Evolutionary conservation across 1,140 invertebrate genomes (phyloP).

Genomic region (Alviniconcha marisindica): DNA sequence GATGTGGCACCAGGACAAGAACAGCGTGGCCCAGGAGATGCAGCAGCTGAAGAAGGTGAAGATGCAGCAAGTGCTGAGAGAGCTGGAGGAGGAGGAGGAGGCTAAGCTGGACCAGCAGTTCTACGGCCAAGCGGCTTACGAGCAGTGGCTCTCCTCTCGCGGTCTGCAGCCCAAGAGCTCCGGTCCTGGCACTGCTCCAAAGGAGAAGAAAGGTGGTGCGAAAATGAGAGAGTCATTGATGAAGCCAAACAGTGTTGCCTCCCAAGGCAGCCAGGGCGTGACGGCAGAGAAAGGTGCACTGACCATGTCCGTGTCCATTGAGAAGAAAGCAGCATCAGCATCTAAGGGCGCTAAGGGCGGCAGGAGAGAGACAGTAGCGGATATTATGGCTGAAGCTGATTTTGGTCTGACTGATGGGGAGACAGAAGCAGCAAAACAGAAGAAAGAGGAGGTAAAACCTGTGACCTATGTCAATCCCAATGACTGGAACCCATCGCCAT

Average conservation of each 20-base stretch:
- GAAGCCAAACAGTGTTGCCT: conserved; percentile 54
- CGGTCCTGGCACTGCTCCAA: conserved; percentile 36
- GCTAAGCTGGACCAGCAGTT: conserved; percentile 60
- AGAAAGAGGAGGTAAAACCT: neutral
- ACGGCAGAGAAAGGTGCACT: conserved; percentile 24
- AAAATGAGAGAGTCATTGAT: conserved; percentile 37
- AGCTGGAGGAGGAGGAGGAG: conserved; percentile 68
- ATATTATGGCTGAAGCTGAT: conserved; percentile 25
- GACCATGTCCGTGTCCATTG: conserved; percentile 40
- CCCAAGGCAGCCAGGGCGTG: neutral
- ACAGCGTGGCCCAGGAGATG: conserved; percentile 70
- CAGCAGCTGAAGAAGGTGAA: conserved; percentile 68
- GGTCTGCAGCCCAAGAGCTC: conserved; percentile 46
- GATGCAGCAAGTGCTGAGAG: conserved; percentile 70
- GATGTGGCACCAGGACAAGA: conserved; percentile 74
- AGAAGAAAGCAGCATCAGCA: conserved; percentile 24
- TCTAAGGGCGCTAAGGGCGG: conserved; percentile 34
- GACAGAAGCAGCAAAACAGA: conserved; percentile 15
- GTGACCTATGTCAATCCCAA: conserved; percentile 56
- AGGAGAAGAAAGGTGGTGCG: conserved; percentile 4
- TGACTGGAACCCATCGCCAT: conserved; percentile 70
- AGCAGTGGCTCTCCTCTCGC: conserved; percentile 62
- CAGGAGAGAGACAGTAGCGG: conserved; percentile 38
- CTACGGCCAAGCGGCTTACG: conserved; percentile 65
- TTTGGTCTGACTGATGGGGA: conserved; percentile 21